These are phyloP conservation scores for Oikopleura vanhoeffeni DNA, from an alignment of 23 tunicate genomes.

Conservation along the genomic window DNA sequence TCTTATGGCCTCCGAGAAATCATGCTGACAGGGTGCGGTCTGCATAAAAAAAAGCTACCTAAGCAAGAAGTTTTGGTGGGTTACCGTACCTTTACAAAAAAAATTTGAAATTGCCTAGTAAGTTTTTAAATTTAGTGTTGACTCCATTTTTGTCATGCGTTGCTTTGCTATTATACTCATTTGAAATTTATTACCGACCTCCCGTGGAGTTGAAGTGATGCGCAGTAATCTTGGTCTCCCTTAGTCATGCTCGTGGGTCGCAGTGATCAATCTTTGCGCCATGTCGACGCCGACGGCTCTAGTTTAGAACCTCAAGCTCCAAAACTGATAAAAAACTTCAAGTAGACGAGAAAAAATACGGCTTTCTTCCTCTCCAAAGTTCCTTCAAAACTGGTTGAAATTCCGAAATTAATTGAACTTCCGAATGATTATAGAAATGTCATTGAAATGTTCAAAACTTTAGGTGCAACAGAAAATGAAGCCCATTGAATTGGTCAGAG, in stretches of 20 bases:
- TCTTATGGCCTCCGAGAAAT: too few species aligned
- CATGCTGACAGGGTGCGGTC: too few species aligned
- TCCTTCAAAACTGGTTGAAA: background rate
- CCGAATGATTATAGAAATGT: background rate
- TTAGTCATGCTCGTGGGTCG: background rate
- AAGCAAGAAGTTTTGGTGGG: background rate
- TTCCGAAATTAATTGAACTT: background rate
- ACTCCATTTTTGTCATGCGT: background rate
- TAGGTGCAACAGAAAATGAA: background rate
- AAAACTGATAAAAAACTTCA: background rate
- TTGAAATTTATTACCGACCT: background rate
- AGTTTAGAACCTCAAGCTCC: background rate
- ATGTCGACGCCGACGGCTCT: conserved; percentile 1
- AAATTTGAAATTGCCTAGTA: background rate
- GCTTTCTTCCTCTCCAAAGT: background rate
- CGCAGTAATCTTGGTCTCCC: background rate
- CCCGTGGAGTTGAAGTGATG: background rate
- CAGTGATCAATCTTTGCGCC: background rate
- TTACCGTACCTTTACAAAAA: background rate
- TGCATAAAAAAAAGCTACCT: background rate
- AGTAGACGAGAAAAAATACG: background rate
- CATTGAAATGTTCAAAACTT: background rate
- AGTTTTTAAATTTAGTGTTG: background rate
- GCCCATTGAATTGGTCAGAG: background rate
- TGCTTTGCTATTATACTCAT: background rate